Evolutionary conservation across 2,797 vertebrate genomes (phyloP).

Genomic region (Cynodonichthys magdalenae): DNA sequence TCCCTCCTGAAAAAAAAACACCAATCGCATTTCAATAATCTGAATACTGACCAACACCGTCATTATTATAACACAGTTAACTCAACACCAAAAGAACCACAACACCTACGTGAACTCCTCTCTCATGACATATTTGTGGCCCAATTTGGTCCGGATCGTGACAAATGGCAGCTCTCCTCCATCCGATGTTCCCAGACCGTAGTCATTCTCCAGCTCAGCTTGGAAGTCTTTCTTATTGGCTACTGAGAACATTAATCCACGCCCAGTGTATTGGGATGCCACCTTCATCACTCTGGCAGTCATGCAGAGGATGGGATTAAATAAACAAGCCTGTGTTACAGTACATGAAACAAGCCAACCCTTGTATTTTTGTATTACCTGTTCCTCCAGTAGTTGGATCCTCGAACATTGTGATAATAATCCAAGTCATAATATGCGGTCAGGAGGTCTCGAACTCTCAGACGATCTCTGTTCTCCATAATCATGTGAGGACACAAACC

Average conservation of each 20-base stretch:
- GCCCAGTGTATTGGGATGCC: constrained; percentile 62
- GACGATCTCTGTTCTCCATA: constrained; percentile 73
- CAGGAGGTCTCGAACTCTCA: constrained; percentile 78
- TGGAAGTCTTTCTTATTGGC: constrained; percentile 79
- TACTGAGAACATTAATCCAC: constrained; percentile 75
- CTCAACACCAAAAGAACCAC: background rate
- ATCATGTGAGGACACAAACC: constrained; percentile 83
- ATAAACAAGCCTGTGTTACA: background rate
- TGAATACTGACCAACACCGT: background rate
- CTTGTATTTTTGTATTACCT: constrained; percentile 55
- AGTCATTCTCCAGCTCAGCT: constrained; percentile 80
- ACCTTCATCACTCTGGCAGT: constrained; percentile 80
- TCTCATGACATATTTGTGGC: constrained; percentile 83
- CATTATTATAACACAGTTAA: background rate
- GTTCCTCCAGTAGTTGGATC: constrained; percentile 85
- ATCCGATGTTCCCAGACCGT: constrained; percentile 72
- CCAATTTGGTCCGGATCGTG: constrained; percentile 75
- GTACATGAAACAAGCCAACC: background rate
- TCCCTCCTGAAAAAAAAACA: constrained; percentile 68
- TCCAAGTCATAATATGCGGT: constrained; percentile 79
- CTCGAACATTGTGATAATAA: constrained; percentile 72
- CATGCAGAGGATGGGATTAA: background rate
- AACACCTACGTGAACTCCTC: constrained; percentile 85
- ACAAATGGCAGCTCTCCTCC: constrained; percentile 76
- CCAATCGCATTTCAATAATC: background rate